These are phyloP conservation scores for Thunnus albacares DNA, from an alignment of 2,797 vertebrate genomes.

Conservation along the genomic window DNA sequence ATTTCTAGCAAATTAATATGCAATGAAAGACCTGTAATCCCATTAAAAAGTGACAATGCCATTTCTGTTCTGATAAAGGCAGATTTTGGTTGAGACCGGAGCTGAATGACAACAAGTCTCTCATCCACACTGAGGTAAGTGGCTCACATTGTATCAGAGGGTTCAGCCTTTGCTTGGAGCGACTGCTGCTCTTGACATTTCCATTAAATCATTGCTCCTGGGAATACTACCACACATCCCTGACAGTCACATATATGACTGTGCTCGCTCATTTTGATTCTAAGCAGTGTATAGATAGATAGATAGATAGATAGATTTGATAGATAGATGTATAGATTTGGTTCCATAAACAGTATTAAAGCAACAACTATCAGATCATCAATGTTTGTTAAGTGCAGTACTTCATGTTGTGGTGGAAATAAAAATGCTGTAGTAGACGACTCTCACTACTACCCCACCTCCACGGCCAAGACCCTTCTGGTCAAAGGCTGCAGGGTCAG, in stretches of 20 bases:
- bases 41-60: slow-evolving; percentile 81
- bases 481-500: slow-evolving; percentile 66
- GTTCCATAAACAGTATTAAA: background rate
- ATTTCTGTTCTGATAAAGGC: slow-evolving; percentile 81
- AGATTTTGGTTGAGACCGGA: slow-evolving; percentile 63
- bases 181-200: slow-evolving; percentile 81
- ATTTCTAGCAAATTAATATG: slow-evolving; percentile 82
- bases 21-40: slow-evolving; percentile 76
- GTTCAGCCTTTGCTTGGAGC: slow-evolving; percentile 76
- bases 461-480: background rate
- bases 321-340: slow-evolving; percentile 32
- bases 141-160: slow-evolving; percentile 64
- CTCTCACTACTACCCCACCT: background rate
- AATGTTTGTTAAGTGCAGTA: slow-evolving; percentile 21
- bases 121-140: slow-evolving; percentile 65
- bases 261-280: slow-evolving; percentile 41
- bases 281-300: background rate
- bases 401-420: background rate
- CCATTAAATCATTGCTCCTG: slow-evolving; percentile 78
- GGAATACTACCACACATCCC: slow-evolving; percentile 55
- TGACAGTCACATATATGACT: slow-evolving; percentile 53
- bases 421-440: background rate
- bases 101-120: slow-evolving; percentile 79
- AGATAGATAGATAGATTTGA: slow-evolving; percentile 35
- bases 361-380: background rate